phyloP scores from a whole-genome alignment of 2,113 vertebrate genomes.

The Zingel zingel region DNA sequence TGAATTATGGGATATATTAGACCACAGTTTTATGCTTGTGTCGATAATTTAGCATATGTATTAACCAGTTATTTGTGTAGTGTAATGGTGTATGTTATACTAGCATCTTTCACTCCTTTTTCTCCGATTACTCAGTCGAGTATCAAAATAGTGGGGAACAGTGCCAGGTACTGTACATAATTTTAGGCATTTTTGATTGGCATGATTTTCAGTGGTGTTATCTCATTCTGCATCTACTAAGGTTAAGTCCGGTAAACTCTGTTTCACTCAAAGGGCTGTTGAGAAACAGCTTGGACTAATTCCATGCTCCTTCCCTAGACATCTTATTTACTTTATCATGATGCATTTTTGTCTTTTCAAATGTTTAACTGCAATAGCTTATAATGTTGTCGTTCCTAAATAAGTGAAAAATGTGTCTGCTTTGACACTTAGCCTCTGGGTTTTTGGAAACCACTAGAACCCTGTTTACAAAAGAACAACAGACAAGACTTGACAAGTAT shows the following conservation, averaged over 20 bases:
- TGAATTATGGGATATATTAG: slow-evolving; percentile 43
- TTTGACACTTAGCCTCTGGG: neutral
- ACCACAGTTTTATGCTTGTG: neutral
- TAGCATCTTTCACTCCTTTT: neutral
- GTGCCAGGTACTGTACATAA: slow-evolving; percentile 39
- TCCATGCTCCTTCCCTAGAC: slow-evolving; percentile 56
- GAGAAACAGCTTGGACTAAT: slow-evolving; percentile 68
- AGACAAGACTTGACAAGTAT: slow-evolving; percentile 31
- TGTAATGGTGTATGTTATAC: neutral
- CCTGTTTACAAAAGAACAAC: slow-evolving; percentile 3
- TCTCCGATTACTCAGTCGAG: neutral
- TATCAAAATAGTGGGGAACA: neutral
- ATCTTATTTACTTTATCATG: slow-evolving; percentile 43
- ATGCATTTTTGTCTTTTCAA: slow-evolving; percentile 35
- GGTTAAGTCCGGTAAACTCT: slow-evolving; percentile 49
- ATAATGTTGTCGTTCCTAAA: slow-evolving; percentile 15
- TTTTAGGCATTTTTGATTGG: slow-evolving; percentile 65
- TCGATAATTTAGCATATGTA: slow-evolving; percentile 5
- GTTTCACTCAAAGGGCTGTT: slow-evolving; percentile 62
- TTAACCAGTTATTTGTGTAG: neutral
- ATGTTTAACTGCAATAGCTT: slow-evolving; percentile 1
- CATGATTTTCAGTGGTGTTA: slow-evolving; percentile 54
- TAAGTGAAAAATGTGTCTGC: neutral
- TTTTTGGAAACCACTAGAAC: slow-evolving; percentile 6
- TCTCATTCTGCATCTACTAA: slow-evolving; percentile 58